Evolutionary conservation across 2,888 invertebrate species (phyloP).

Genomic region (Agrilus cyanescens): DNA sequence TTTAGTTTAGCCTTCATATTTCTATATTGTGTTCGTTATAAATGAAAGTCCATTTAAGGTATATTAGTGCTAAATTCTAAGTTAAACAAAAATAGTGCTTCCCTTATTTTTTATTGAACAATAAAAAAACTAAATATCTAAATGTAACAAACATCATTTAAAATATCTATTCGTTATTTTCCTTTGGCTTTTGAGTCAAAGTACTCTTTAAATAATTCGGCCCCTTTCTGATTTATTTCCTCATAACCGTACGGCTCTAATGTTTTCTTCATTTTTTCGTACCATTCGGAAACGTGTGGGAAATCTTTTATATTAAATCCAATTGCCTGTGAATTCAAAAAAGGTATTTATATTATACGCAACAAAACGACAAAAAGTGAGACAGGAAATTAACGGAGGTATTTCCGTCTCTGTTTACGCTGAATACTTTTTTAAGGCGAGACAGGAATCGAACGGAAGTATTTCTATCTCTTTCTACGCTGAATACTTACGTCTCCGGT

Average conservation of each 20-base stretch:
- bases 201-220: constrained; percentile 42
- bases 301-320: constrained; percentile 44
- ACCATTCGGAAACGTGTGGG: constrained; percentile 51
- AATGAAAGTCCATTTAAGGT: no score
- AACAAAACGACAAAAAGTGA: no score
- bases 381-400: no score
- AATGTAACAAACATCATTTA: constrained; percentile 1
- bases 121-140: no score
- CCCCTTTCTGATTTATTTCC: constrained; percentile 50
- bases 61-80: no score
- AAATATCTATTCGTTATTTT: constrained; percentile 21
- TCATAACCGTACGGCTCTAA: constrained; percentile 56
- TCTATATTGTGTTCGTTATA: no score
- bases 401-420: no score
- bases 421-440: no score
- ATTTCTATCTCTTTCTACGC: background rate
- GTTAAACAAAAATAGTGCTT: no score
- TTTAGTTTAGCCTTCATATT: no score
- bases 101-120: no score
- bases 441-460: background rate
- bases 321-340: constrained; percentile 38
- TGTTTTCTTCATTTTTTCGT: constrained; percentile 49
- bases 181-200: constrained; percentile 32
- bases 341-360: no score
- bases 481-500: constrained; percentile 42